Conservation (phyloP, 2,797 vertebrate genomes). For the Cyclura pinguis region DNA sequence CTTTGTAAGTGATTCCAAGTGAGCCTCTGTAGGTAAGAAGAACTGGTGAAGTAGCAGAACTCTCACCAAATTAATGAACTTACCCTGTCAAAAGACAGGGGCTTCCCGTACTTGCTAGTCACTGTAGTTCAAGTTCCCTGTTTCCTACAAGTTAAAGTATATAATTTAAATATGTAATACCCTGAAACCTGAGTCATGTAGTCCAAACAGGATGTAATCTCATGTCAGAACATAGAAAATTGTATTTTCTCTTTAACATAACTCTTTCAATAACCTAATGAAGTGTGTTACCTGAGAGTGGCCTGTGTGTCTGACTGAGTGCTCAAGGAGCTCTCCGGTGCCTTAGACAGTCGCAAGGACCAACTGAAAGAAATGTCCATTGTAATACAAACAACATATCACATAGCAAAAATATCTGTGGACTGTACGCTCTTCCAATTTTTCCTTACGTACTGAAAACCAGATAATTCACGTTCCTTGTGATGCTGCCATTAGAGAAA, state of each 20-base stretch:
- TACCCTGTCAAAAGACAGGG: too few relatives aligned
- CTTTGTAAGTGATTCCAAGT: too few relatives aligned
- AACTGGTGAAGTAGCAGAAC: too few relatives aligned
- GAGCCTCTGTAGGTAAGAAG: too few relatives aligned
- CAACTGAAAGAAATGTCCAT: too few relatives aligned
- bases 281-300: background rate
- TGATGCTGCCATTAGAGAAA: background rate
- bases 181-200: background rate
- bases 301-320: background rate
- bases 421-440: background rate
- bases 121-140: background rate
- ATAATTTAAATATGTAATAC: background rate
- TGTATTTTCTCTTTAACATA: background rate
- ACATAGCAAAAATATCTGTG: background rate
- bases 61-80: too few relatives aligned
- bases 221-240: background rate
- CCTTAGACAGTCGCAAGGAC: background rate
- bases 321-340: too few relatives aligned
- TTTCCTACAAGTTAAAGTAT: background rate
- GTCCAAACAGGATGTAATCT: background rate
- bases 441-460: background rate
- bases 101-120: background rate
- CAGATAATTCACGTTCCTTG: background rate
- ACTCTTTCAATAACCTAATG: background rate
- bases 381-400: background rate